Evolutionary conservation across 1,140 invertebrate species (phyloP), one percentile per base, ranked within the genome.

Genomic region (Habropoda laboriosa): DNA sequence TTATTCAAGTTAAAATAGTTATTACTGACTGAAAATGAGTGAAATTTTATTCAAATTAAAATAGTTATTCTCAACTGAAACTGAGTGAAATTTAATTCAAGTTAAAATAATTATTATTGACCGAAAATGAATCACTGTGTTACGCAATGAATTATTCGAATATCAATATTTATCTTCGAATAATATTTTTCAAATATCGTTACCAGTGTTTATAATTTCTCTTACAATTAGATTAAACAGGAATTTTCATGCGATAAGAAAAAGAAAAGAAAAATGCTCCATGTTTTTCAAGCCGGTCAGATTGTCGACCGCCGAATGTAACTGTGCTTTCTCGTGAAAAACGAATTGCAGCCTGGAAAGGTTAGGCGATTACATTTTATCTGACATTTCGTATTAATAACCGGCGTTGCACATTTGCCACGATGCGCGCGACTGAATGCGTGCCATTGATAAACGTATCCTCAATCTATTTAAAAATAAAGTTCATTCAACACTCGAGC

Each of bases 361-460:
- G 60, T 75, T 75, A 75, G 2, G 32, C 58, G 72, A 75, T 64
- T 64, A 53, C 35, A 35, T 75, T 64, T 64, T 75, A 75, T 75
- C 60, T 75, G 60, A 75, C 72, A 75, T 75, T 75, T 75, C 60
- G 47, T 75, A 75, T 64, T 75, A 64, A 75, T 64, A 75, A 53
- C 42, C 18, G n/a, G 3, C 38, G 35, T 35, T 74, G 58, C 58
- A 74, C 45, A 61, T 61, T 61, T 73, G 21, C 45, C 32, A 74
- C 10, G 71, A 63, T 74, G 53, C 35, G 21, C 38, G 12, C 16
- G 42, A 18, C 18, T 64, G 45, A 75, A 75, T 75, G 24, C 35
- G 24, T 64, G 16, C 60, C 45, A 64, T 75, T 75, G 72, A 75
- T 64, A 64, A 75, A 75, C 58, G 35, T 2, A 40, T 75, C 35